Conservation (phyloP, 2,113 vertebrate species). For the Acinonyx jubatus region DNA sequence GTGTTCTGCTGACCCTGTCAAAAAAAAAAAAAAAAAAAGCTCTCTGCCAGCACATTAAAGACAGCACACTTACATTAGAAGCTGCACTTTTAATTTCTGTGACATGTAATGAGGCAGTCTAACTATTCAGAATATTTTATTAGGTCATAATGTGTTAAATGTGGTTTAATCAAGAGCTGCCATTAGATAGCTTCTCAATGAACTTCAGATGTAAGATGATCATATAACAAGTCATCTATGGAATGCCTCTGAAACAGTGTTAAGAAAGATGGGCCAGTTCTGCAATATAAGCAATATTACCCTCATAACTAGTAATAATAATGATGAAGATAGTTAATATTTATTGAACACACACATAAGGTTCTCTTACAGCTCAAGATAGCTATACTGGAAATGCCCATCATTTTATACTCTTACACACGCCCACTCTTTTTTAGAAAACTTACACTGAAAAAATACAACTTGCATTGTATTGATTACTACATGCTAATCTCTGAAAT, state of each 20-base stretch:
- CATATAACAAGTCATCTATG: slow-evolving; percentile 23
- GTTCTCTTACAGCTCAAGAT: slow-evolving; percentile 24
- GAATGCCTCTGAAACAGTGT: slow-evolving; percentile 14
- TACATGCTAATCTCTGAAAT: not conserved
- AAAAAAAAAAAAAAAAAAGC: slow-evolving; percentile 37
- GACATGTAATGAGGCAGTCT: slow-evolving; percentile 60
- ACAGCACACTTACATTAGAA: slow-evolving; percentile 43
- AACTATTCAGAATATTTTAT: slow-evolving; percentile 59
- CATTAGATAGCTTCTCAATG: slow-evolving; percentile 50
- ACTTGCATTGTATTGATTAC: not conserved
- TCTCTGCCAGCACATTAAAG: slow-evolving; percentile 41
- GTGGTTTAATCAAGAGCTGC: slow-evolving; percentile 60
- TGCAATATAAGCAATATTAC: not conserved
- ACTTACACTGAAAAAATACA: not conserved
- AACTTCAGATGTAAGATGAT: slow-evolving; percentile 32
- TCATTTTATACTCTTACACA: not conserved
- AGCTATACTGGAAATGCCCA: not conserved
- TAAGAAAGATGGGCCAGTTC: slow-evolving; percentile 34
- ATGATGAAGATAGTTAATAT: slow-evolving; percentile 45
- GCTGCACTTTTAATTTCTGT: slow-evolving; percentile 67
- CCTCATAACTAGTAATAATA: slow-evolving; percentile 22
- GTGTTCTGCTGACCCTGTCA: slow-evolving; percentile 40
- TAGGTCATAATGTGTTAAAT: slow-evolving; percentile 66
- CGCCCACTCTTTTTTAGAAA: not conserved
- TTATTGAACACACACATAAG: slow-evolving; percentile 27